Evolutionary conservation across 2,888 invertebrate genomes (phyloP).

Genomic region (Chrysolina haemoptera): DNA sequence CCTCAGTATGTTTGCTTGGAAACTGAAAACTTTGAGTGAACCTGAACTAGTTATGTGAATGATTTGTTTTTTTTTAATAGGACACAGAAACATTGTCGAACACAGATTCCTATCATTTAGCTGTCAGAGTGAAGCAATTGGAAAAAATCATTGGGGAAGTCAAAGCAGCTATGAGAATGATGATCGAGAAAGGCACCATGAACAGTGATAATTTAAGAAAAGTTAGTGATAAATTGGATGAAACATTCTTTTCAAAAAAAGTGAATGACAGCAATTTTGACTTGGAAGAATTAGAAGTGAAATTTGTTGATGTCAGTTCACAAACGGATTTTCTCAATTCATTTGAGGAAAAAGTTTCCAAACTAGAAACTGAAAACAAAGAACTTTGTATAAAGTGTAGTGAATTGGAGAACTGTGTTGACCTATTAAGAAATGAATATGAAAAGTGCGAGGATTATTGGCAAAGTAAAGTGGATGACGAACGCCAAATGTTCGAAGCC

Average conservation of each 20-base stretch:
- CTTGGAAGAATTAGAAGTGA: slow-evolving; percentile 38
- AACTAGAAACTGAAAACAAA: slow-evolving; percentile 65
- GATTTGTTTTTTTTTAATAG: slow-evolving; percentile 43
- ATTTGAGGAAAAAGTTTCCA: slow-evolving; percentile 53
- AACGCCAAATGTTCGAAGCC: slow-evolving; percentile 81
- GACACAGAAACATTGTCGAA: slow-evolving; percentile 46
- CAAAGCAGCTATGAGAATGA: slow-evolving; percentile 60
- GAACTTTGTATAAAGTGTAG: slow-evolving; percentile 72
- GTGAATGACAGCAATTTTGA: slow-evolving; percentile 10
- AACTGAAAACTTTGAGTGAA: too few relatives aligned
- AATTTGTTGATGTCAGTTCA: slow-evolving; percentile 46
- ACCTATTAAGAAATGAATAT: slow-evolving; percentile 83
- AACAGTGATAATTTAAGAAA: slow-evolving; percentile 60
- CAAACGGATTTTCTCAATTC: slow-evolving; percentile 57
- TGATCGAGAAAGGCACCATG: slow-evolving; percentile 58
- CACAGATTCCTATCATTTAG: slow-evolving; percentile 63
- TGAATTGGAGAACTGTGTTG: slow-evolving; percentile 82
- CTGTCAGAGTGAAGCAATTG: slow-evolving; percentile 69
- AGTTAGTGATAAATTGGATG: slow-evolving; percentile 53
- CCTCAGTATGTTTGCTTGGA: not conserved
- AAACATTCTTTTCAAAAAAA: slow-evolving; percentile 37
- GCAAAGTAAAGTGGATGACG: slow-evolving; percentile 84
- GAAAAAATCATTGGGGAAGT: slow-evolving; percentile 71
- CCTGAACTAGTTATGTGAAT: not conserved
- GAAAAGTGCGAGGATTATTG: slow-evolving; percentile 92